phyloP scores from a whole-genome alignment of 2,797 vertebrate species.

The Gorsachius magnificus region DNA sequence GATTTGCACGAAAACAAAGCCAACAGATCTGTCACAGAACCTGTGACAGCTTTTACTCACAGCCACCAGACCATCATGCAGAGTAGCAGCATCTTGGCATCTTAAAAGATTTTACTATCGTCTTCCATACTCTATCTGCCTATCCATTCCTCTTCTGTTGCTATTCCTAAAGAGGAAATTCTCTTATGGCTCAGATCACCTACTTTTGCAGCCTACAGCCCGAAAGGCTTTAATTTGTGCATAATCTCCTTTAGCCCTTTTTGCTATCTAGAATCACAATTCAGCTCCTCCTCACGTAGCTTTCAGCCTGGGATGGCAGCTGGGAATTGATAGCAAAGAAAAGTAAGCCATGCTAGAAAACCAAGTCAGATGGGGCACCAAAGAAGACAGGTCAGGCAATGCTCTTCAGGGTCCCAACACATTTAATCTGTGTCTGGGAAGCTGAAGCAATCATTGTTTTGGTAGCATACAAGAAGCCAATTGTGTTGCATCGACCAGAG shows the following conservation, averaged over 20 bases:
- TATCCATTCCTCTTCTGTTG: neutral
- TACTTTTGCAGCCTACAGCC: neutral
- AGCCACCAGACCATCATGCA: neutral
- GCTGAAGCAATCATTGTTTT: neutral
- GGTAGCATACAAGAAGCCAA: neutral
- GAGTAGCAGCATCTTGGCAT: neutral
- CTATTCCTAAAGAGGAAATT: neutral
- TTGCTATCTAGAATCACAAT: neutral
- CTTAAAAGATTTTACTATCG: neutral
- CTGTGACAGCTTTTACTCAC: neutral
- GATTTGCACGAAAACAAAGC: neutral
- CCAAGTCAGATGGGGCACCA: neutral
- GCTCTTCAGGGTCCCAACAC: neutral
- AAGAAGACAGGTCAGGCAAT: neutral
- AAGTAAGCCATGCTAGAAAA: neutral
- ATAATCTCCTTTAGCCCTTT: neutral
- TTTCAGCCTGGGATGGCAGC: neutral
- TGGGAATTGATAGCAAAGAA: neutral
- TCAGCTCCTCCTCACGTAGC: neutral
- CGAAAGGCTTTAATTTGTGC: neutral
- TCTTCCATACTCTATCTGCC: neutral
- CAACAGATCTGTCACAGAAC: neutral
- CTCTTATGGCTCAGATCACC: fast-evolving
- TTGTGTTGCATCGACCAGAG: neutral
- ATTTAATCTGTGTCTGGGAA: neutral